A percentile compares a stretch with the other conserved stretches of the same genome.
phyloP scores from a whole-genome alignment of 2,888 invertebrate genomes.

The Nephrotoma guestfalica region DNA sequence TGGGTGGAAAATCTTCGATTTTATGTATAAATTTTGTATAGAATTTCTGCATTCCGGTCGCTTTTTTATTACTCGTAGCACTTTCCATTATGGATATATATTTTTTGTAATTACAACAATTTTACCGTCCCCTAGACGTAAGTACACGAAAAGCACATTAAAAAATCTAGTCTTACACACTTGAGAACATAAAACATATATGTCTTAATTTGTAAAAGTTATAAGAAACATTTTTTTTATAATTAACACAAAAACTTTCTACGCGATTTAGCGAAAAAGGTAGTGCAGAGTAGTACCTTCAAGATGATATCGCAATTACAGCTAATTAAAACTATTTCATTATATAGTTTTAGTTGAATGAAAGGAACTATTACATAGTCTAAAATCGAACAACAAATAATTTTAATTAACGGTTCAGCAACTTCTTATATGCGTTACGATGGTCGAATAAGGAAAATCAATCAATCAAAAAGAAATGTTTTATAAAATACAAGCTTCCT shows the following conservation, averaged over 20 bases:
- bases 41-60: constrained; percentile 23
- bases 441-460: neutral
- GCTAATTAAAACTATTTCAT: neutral
- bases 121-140: neutral
- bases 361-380: neutral
- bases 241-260: neutral
- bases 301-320: neutral
- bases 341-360: neutral
- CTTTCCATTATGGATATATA: constrained; percentile 9
- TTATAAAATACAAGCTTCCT: neutral
- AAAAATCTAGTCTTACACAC: neutral
- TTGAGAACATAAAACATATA: neutral
- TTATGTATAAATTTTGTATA: constrained; percentile 30
- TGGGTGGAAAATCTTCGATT: constrained; percentile 30
- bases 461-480: neutral
- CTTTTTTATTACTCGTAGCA: constrained; percentile 10
- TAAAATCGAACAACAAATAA: neutral
- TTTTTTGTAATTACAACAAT: neutral
- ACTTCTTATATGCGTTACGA: neutral
- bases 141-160: neutral
- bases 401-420: neutral
- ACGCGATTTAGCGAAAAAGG: neutral
- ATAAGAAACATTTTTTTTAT: neutral
- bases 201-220: neutral
- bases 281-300: neutral